These are phyloP conservation scores for Pithys albifrons DNA, from an alignment of 2,113 vertebrate genomes.

Conservation along the genomic window DNA sequence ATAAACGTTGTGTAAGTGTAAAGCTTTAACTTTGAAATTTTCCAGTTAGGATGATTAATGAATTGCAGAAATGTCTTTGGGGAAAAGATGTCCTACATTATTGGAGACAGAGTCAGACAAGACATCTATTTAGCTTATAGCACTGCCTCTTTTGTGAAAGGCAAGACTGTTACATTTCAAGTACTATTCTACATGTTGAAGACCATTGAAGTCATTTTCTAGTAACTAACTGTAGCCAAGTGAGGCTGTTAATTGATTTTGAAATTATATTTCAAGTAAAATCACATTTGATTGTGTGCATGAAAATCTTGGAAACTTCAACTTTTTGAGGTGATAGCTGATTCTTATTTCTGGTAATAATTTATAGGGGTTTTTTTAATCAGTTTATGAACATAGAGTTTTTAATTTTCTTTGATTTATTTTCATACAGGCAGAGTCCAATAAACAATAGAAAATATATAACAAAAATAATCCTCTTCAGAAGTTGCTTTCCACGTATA, in stretches of 20 bases:
- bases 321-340: rapidly evolving
- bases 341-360: not conserved
- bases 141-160: not conserved
- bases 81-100: not conserved
- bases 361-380: not conserved
- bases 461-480: not conserved
- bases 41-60: not conserved
- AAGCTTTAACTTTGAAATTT: not conserved
- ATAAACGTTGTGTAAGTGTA: not conserved
- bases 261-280: not conserved
- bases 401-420: not conserved
- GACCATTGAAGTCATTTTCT: not conserved
- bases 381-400: not conserved
- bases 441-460: not conserved
- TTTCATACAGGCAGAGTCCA: not conserved
- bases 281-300: not conserved
- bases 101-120: not conserved
- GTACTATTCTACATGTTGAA: not conserved
- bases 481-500: not conserved
- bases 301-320: not conserved
- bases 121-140: not conserved
- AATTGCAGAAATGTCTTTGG: not conserved
- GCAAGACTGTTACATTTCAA: not conserved
- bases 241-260: not conserved
- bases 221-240: not conserved